Base-by-base conservation (phyloP, 2,888 invertebrate species). In the Dascillus cervinus region DNA sequence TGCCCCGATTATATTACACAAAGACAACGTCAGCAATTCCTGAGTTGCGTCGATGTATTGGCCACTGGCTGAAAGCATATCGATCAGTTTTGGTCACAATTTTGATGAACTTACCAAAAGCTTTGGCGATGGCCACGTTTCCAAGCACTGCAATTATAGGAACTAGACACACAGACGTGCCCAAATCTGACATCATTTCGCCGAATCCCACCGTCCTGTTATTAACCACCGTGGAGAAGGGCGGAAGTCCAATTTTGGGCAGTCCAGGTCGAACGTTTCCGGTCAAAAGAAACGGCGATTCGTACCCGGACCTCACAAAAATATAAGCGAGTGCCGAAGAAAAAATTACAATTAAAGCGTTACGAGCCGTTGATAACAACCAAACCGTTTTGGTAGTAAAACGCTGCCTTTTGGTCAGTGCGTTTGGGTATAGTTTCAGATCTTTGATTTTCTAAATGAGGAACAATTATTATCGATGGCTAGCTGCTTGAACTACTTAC, bases 51-150 rank as follows among this genome's bases (percentile, higher is more conserved):
- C 87, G 11, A 94, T 79, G 22, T 80, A 79, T 36, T 79, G 77
- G 2, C 86, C 86, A 42, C 82, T 77, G 0, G 82, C 81, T 79
- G 59, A 22, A 70, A 69, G 25, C 29, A 27, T 26, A 22, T 6
- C 15, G 9, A 22, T n/a, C 9, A 6, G 11, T 12, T 22, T 3
- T 17, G 17, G 4, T 4, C 8, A 17, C 17, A 17, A 17, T 6
- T 17, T 6, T 19, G 27, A 23, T 17, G 13, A n/a, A 65, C 74
- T 72, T 63, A 84, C 85, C 83, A 58, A 95, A 95, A 15, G 94
- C 90, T 65, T 94, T 95, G 3, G 91, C 92, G 44, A 95, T 95
- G 5, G 95, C 95, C 1, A 95, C 90, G 55, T 92, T 90, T 41
- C 95, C 94, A 25, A 95, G 67, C 1, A 95, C 85, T 0, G 86